Evolutionary conservation across 2,888 invertebrate genomes (phyloP).

Genomic region (Hecatera dysodea): DNA sequence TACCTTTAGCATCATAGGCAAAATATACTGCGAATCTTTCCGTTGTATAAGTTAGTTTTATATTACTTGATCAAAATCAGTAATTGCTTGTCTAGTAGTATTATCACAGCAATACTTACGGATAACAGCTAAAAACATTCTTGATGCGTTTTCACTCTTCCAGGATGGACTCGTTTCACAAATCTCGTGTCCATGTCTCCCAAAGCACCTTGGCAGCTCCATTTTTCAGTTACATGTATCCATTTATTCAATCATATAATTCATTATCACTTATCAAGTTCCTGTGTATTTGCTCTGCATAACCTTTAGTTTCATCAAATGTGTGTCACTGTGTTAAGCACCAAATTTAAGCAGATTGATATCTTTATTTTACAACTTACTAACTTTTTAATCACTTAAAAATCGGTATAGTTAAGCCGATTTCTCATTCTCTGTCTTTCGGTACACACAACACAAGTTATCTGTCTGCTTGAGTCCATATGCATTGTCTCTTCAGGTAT

Average conservation of each 20-base stretch:
- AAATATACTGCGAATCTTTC: neutral
- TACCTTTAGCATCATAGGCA: conserved; percentile 38
- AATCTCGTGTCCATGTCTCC: conserved; percentile 99
- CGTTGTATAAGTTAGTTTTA: neutral
- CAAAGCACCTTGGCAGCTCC: conserved; percentile 99
- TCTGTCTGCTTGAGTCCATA: conserved; percentile 62
- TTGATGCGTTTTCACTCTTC: conserved; percentile 99
- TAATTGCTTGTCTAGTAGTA: neutral
- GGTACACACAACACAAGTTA: conserved; percentile 72
- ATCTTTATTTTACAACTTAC: neutral
- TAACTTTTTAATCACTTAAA: conserved; percentile 52
- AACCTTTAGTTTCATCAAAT: conserved; percentile 39
- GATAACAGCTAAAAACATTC: conserved; percentile 99
- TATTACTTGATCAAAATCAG: neutral
- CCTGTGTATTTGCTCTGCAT: conserved; percentile 37
- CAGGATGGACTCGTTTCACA: conserved; percentile 98
- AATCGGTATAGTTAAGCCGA: conserved; percentile 60
- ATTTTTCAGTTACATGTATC: conserved; percentile 97
- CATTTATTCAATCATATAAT: conserved; percentile 44
- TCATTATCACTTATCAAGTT: conserved; percentile 5
- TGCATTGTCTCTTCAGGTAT: conserved; percentile 67
- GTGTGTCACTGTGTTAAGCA: conserved; percentile 60
- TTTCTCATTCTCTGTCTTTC: conserved; percentile 69
- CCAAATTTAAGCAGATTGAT: conserved; percentile 50
- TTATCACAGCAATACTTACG: conserved; percentile 92